Evolutionary conservation across 53 echinoderm and acorn worm genomes (phyloP).

Genomic region (Holothuria scabra): DNA sequence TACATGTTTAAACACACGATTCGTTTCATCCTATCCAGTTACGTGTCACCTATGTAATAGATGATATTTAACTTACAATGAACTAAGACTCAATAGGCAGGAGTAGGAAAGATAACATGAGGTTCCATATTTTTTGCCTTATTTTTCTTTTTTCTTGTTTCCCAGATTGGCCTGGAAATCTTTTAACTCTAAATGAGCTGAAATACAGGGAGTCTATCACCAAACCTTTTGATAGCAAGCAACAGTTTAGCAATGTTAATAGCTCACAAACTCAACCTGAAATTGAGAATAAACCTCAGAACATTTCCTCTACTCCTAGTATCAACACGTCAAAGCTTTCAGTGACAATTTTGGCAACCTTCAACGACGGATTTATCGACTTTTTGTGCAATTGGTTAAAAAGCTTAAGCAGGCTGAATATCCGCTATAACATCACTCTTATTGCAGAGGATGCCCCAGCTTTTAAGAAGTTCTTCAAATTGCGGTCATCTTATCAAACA

Average conservation of each 20-base stretch:
- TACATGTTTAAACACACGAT: too few species aligned
- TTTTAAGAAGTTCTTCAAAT: constrained; percentile 16
- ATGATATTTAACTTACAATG: too few species aligned
- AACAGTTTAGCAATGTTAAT: not conserved
- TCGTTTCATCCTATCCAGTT: too few species aligned
- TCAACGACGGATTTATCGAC: constrained; percentile 14
- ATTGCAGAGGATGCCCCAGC: constrained; percentile 12
- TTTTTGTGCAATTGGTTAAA: constrained; percentile 20
- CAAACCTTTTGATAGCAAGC: not conserved
- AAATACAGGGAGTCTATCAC: too few species aligned
- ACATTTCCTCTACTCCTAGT: not conserved
- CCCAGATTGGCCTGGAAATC: too few species aligned
- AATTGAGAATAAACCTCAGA: not conserved
- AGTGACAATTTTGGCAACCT: constrained; percentile 16
- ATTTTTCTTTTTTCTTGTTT: too few species aligned
- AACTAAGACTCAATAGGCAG: too few species aligned
- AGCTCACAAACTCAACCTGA: not conserved
- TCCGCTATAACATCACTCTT: not conserved
- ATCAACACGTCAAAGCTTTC: not conserved
- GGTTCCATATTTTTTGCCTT: too few species aligned
- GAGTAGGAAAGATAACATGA: too few species aligned
- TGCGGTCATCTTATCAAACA: not conserved
- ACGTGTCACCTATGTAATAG: too few species aligned
- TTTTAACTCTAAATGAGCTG: too few species aligned
- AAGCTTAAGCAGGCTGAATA: not conserved